Conservation (phyloP, 2,888 invertebrate genomes). For the Erebia epiphron region DNA sequence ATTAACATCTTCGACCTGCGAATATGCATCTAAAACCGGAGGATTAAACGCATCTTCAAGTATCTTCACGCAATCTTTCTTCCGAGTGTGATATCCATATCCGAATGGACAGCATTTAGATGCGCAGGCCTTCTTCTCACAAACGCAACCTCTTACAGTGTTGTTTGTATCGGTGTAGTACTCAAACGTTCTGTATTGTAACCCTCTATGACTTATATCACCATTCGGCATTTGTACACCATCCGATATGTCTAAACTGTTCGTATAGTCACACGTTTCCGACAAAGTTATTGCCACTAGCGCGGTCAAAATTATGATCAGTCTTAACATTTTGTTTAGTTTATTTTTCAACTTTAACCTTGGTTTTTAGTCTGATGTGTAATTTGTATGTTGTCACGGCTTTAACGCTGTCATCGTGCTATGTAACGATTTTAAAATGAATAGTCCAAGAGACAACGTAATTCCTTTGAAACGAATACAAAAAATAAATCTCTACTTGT, state of each 20-base stretch:
- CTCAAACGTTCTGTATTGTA: constrained; percentile 50
- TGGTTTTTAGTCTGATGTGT: background rate
- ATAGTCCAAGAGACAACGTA: constrained; percentile 9
- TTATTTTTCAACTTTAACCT: constrained; percentile 23
- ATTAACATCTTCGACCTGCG: constrained; percentile 42
- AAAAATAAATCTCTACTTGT: no score
- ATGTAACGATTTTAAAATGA: constrained; percentile 20
- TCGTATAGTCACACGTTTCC: constrained; percentile 46
- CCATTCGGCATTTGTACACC: constrained; percentile 49
- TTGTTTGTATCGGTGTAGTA: constrained; percentile 49
- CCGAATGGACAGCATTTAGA: constrained; percentile 64
- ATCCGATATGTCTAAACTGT: constrained; percentile 52
- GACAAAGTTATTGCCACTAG: constrained; percentile 40
- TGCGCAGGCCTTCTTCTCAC: constrained; percentile 52
- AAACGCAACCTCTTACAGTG: constrained; percentile 52
- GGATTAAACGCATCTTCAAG: constrained; percentile 49
- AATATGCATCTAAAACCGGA: constrained; percentile 52
- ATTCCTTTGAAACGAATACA: background rate
- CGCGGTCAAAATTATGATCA: constrained; percentile 39
- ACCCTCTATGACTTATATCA: constrained; percentile 47
- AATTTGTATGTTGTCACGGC: constrained; percentile 23
- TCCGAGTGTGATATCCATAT: constrained; percentile 43
- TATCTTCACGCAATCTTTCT: constrained; percentile 49
- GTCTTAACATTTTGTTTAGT: constrained; percentile 41
- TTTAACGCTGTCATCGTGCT: constrained; percentile 19